Conservation (phyloP, 2,113 vertebrate species). For the Megaceryle maxima region DNA sequence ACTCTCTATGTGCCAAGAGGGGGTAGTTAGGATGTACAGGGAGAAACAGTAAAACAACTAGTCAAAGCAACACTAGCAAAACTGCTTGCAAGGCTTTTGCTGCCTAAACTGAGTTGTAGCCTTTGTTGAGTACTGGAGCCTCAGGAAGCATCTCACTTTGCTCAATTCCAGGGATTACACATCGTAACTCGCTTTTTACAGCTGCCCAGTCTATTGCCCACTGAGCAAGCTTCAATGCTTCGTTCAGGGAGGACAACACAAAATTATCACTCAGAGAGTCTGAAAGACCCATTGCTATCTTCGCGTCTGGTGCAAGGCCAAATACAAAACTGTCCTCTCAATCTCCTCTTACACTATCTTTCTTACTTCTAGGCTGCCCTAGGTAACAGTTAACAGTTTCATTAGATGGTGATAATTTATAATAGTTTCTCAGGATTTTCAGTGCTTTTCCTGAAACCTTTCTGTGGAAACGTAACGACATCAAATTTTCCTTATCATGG, state of each 20-base stretch:
- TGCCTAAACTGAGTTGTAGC: neutral
- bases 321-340: neutral
- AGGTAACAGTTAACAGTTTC: neutral
- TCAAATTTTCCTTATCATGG: neutral
- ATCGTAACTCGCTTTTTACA: neutral
- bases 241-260: fast-evolving
- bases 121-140: neutral
- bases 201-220: neutral
- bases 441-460: neutral
- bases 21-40: neutral
- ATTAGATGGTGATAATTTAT: neutral
- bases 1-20: neutral
- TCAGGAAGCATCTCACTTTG: neutral
- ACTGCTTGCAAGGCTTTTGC: neutral
- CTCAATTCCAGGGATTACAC: neutral
- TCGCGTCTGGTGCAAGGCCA: neutral
- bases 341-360: neutral
- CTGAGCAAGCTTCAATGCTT: neutral
- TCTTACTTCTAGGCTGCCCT: neutral
- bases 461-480: neutral
- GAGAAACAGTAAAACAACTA: neutral
- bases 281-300: neutral
- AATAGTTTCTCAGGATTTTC: neutral
- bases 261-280: neutral
- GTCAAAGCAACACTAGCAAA: neutral